Evolutionary conservation across 2,113 vertebrate genomes (phyloP).

Genomic region (Condylura cristata): DNA sequence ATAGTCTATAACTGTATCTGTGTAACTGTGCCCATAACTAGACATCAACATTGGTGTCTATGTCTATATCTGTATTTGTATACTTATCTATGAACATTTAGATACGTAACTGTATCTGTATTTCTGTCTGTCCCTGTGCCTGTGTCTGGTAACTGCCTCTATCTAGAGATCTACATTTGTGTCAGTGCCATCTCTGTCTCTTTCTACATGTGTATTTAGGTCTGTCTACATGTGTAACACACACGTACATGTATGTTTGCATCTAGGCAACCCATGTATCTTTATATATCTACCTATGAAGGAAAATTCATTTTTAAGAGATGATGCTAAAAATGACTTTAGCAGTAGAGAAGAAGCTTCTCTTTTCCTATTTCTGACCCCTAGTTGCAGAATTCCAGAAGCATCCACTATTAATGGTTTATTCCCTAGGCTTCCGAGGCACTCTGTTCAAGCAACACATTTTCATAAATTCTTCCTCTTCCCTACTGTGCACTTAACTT

Average conservation of each 20-base stretch:
- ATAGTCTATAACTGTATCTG: not conserved
- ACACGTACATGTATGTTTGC: not conserved
- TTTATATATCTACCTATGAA: not conserved
- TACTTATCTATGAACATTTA: not conserved
- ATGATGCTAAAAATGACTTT: not conserved
- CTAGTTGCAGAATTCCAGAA: not conserved
- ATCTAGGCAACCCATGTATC: not conserved
- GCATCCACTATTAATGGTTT: not conserved
- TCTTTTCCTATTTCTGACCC: not conserved
- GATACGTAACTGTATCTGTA: not conserved
- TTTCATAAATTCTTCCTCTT: not conserved
- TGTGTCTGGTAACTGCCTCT: not conserved
- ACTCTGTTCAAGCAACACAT: not conserved
- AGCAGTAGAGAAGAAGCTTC: not conserved
- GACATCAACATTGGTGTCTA: not conserved
- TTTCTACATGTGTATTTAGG: not conserved
- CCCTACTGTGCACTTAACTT: not conserved
- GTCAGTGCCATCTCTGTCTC: not conserved
- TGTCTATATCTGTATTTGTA: not conserved
- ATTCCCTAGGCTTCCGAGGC: not conserved
- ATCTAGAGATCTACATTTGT: not conserved
- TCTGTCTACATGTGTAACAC: not conserved
- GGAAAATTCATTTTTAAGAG: not conserved
- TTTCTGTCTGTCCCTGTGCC: not conserved
- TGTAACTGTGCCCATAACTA: rapidly evolving